Conservation (phyloP, 2,113 vertebrate species). For the Formicarius rufipectus region DNA sequence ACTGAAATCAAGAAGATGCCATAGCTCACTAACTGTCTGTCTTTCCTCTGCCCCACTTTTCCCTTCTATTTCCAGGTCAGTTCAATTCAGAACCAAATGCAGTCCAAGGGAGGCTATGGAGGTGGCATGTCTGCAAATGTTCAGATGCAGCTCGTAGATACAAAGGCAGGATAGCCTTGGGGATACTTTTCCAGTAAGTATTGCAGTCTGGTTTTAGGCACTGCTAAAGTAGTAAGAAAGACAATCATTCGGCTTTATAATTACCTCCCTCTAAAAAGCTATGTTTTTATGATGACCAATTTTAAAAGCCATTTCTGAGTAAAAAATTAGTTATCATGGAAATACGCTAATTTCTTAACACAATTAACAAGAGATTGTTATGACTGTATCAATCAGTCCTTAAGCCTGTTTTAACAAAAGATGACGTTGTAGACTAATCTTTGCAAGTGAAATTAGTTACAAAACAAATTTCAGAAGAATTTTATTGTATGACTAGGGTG, state of each 20-base stretch:
- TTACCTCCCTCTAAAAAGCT: background rate
- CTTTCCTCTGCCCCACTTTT: background rate
- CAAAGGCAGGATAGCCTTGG: slow-evolving; percentile 84
- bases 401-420: background rate
- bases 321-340: background rate
- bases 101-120: slow-evolving; percentile 88
- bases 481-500: background rate
- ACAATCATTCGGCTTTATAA: background rate
- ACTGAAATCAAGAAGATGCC: background rate
- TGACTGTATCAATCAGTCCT: background rate
- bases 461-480: background rate
- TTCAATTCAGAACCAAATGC: slow-evolving; percentile 91
- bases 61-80: slow-evolving; percentile 74
- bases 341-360: background rate
- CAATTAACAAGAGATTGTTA: background rate
- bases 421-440: background rate
- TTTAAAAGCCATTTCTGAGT: background rate
- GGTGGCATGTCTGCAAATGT: slow-evolving; percentile 78
- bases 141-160: slow-evolving; percentile 88
- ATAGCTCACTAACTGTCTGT: background rate
- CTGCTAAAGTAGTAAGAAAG: background rate
- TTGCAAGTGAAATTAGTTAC: background rate
- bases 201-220: background rate
- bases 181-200: slow-evolving; percentile 55
- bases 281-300: background rate